Evolutionary conservation across 1,140 invertebrate species (phyloP).

Genomic region (Neotoxoptera formosana): DNA sequence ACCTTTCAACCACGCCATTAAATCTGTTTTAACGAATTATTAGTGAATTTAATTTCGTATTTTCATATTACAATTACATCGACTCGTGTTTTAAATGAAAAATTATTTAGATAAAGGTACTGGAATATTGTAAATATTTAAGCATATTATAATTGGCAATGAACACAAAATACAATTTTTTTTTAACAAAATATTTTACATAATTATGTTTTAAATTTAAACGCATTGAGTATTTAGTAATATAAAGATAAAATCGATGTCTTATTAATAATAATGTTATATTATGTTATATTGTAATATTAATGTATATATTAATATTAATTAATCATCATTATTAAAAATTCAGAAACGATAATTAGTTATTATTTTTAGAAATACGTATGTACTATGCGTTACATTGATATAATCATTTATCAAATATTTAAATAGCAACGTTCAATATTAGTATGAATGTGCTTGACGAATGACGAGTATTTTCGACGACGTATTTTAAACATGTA

Average conservation of each 20-base stretch:
- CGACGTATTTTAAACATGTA: neutral
- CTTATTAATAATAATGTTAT: no score
- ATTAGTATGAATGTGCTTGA: neutral
- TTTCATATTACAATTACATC: neutral
- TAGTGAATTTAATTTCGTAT: neutral
- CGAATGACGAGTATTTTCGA: neutral
- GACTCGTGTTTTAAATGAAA: neutral
- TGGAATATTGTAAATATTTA: neutral
- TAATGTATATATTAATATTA: neutral
- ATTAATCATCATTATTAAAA: neutral
- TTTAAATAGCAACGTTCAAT: slow-evolving; percentile 8
- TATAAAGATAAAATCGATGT: neutral
- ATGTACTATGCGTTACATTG: neutral
- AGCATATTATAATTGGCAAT: neutral
- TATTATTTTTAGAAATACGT: neutral
- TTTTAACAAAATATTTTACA: neutral
- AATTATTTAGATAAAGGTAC: neutral
- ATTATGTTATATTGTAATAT: no score
- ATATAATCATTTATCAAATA: neutral
- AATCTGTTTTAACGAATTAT: neutral
- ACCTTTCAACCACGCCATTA: neutral
- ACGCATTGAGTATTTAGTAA: neutral
- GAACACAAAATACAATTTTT: neutral
- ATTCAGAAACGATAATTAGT: neutral
- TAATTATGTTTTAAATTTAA: neutral